A percentile compares a stretch with the other conserved stretches of the same genome.
phyloP scores from a whole-genome alignment of 2,113 vertebrate genomes.

The Heliornis fulica region DNA sequence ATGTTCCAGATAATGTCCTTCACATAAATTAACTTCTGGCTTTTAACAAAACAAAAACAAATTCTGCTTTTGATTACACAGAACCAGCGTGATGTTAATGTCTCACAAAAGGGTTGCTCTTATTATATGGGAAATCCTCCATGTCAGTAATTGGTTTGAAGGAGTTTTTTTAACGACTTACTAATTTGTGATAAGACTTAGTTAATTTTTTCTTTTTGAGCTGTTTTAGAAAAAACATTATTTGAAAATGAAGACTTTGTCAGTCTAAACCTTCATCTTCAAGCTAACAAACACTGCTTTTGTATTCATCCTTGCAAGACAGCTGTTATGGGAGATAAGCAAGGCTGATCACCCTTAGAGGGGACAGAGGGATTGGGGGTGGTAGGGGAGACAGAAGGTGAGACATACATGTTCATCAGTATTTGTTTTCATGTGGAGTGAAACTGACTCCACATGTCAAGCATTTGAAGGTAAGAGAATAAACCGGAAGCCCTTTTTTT shows the following conservation, averaged over 20 bases:
- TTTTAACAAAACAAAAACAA: background rate
- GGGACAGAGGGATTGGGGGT: background rate
- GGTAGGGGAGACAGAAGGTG: background rate
- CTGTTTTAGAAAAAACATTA: background rate
- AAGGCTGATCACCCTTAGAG: background rate
- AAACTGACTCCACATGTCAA: background rate
- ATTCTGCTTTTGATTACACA: background rate
- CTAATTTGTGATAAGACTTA: background rate
- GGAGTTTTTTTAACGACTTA: background rate
- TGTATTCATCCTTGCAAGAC: constrained; percentile 1
- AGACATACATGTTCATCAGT: background rate
- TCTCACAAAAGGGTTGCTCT: background rate
- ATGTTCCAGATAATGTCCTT: background rate
- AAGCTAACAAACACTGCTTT: constrained; percentile 11
- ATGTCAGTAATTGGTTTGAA: background rate
- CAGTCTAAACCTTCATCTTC: background rate
- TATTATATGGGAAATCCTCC: background rate
- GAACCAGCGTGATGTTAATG: background rate
- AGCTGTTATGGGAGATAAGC: background rate
- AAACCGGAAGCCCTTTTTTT: background rate
- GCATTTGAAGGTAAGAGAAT: constrained; percentile 43
- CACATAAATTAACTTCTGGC: constrained; percentile 2
- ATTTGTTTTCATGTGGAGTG: background rate
- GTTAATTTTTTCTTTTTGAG: background rate
- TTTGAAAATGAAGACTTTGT: background rate